A percentile compares a stretch with the other conserved stretches of the same genome.
Conservation (phyloP, 2,113 vertebrate genomes). For the Gnathonemus echidnorhynchus region DNA sequence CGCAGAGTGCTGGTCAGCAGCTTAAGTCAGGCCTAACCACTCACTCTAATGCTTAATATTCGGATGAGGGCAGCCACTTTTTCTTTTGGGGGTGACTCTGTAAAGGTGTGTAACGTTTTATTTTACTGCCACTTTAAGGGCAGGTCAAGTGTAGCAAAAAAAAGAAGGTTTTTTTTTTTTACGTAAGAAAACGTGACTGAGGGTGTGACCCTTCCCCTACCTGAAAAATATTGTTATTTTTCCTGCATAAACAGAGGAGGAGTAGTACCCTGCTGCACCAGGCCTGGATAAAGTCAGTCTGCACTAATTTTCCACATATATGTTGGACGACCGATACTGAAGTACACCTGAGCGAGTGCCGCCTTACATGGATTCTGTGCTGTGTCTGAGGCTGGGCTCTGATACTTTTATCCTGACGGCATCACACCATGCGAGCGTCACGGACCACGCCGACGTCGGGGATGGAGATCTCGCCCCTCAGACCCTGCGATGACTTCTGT, state of each 20-base stretch:
- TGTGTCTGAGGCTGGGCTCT: not conserved
- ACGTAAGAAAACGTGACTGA: not conserved
- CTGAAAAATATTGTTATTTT: not conserved
- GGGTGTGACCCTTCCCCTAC: not conserved
- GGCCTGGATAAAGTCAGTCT: not conserved
- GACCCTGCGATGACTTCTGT: constrained; percentile 83
- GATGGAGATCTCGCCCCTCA: constrained; percentile 74
- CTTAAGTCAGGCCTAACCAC: too few species aligned
- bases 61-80: too few species aligned
- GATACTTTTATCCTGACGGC: too few species aligned
- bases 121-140: not conserved
- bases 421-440: not conserved
- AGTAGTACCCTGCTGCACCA: too few species aligned
- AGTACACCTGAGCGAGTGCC: not conserved
- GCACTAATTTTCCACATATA: not conserved
- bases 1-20: not conserved
- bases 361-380: not conserved
- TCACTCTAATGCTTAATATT: too few species aligned
- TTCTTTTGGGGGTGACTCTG: too few species aligned
- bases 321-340: not conserved
- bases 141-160: not conserved
- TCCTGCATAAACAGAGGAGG: not conserved
- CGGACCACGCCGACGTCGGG: constrained; percentile 40
- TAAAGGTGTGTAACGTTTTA: not conserved
- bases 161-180: too few species aligned